Percentiles rank a stretch among this genome's conserved stretches.
Evolutionary conservation across 2,888 invertebrate species (phyloP).

Genomic region (Plebejus anna): DNA sequence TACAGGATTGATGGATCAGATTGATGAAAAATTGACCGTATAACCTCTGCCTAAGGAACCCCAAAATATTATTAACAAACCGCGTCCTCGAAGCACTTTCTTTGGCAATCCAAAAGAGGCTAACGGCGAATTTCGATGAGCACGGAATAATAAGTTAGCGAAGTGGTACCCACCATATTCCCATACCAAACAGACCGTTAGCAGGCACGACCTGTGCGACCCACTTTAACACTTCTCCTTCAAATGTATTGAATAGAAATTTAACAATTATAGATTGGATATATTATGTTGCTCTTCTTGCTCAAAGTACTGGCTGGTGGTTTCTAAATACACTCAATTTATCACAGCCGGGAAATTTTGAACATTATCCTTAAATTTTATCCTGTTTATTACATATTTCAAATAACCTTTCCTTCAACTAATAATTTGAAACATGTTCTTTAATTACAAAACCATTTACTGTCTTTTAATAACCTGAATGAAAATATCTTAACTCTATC

Average conservation of each 20-base stretch:
- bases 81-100: slow-evolving; percentile 61
- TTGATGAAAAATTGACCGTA: too few species aligned
- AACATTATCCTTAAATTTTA: too few species aligned
- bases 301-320: too few species aligned
- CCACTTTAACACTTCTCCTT: background rate
- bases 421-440: too few species aligned
- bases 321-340: too few species aligned
- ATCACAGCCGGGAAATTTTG: too few species aligned
- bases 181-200: slow-evolving; percentile 8
- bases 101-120: slow-evolving; percentile 67
- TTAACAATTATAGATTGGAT: background rate
- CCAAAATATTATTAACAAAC: slow-evolving; percentile 40
- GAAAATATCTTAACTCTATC: too few species aligned
- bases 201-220: background rate
- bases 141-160: slow-evolving; percentile 58
- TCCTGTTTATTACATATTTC: too few species aligned
- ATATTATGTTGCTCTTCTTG: background rate
- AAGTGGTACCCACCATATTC: slow-evolving; percentile 3
- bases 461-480: too few species aligned
- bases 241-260: background rate
- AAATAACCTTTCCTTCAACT: too few species aligned
- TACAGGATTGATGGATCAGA: too few species aligned
- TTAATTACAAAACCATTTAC: too few species aligned
- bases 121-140: slow-evolving; percentile 68
- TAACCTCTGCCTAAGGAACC: background rate